These are phyloP conservation scores for Trypoxylon attenuatum DNA, from an alignment of 2,888 invertebrate genomes.

Conservation along the genomic window DNA sequence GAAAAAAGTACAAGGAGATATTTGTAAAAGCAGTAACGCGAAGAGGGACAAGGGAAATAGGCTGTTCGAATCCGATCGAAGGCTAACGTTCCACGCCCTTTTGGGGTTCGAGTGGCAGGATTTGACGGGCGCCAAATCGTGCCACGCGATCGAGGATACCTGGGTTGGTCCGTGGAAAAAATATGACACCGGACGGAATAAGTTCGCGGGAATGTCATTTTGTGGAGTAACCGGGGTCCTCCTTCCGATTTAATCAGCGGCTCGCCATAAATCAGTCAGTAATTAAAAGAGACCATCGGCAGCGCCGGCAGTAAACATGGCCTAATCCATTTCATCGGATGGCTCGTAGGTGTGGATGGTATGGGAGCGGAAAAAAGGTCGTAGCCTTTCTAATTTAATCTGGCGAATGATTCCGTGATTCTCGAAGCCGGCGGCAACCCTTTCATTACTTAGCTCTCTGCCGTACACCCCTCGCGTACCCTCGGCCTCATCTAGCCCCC, in stretches of 20 bases:
- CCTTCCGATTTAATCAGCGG: conserved; percentile 38
- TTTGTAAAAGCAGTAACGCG: no score
- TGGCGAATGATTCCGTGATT: conserved; percentile 75
- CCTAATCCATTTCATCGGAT: conserved; percentile 64
- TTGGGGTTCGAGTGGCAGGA: no score
- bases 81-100: no score
- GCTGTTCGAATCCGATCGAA: no score
- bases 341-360: conserved; percentile 34
- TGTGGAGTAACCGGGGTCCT: conserved; percentile 40
- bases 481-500: conserved; percentile 9
- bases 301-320: conserved; percentile 56
- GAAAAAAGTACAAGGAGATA: no score
- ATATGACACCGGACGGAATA: conserved; percentile 12
- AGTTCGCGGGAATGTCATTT: conserved; percentile 12
- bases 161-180: background rate
- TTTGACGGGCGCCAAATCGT: conserved; percentile 32
- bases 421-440: conserved; percentile 70
- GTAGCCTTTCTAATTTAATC: conserved; percentile 74
- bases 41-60: no score
- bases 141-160: conserved; percentile 17
- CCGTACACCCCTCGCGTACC: conserved; percentile 39
- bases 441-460: conserved; percentile 73
- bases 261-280: conserved; percentile 62
- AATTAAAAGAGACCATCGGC: conserved; percentile 65
- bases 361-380: conserved; percentile 63